A percentile compares a stretch with the other conserved stretches of the same genome.
phyloP scores from a whole-genome alignment of 1,140 invertebrate species.

The Cotesia typhae region DNA sequence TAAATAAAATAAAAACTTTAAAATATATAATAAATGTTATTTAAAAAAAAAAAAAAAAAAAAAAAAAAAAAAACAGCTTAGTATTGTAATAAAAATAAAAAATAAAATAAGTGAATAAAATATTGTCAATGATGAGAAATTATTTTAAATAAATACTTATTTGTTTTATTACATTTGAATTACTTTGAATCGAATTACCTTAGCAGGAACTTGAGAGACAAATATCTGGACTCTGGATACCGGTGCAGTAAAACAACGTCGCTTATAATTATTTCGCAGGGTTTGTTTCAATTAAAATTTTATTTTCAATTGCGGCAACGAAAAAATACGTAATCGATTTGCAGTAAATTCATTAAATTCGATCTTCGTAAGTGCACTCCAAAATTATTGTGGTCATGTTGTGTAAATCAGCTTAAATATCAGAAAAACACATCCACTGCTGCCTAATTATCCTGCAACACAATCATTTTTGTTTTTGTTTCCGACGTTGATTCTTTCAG shows the following conservation, averaged over 20 bases:
- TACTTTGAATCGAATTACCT: conserved; percentile 56
- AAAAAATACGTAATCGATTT: conserved; percentile 12
- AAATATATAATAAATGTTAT: too few species aligned
- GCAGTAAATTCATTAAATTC: background rate
- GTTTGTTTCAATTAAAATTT: conserved; percentile 46
- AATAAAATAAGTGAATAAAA: background rate
- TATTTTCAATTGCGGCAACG: background rate
- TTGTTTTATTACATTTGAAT: conserved; percentile 49
- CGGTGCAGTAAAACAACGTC: conserved; percentile 43
- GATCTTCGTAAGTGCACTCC: background rate
- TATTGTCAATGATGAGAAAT: too few species aligned
- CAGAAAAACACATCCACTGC: conserved; percentile 49
- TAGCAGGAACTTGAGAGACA: conserved; percentile 51
- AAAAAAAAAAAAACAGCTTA: too few species aligned
- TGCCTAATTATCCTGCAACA: conserved; percentile 57
- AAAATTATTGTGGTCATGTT: conserved; percentile 38
- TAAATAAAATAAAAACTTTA: too few species aligned
- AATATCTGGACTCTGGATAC: too few species aligned
- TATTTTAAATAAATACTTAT: background rate
- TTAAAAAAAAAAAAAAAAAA: too few species aligned
- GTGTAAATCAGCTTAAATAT: conserved; percentile 35
- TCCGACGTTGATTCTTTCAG: too few species aligned
- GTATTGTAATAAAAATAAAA: background rate
- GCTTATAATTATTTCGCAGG: conserved; percentile 7
- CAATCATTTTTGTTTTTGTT: conserved; percentile 48